phyloP scores from a whole-genome alignment of 2,797 vertebrate species.

The Sebastes iracundus region DNA sequence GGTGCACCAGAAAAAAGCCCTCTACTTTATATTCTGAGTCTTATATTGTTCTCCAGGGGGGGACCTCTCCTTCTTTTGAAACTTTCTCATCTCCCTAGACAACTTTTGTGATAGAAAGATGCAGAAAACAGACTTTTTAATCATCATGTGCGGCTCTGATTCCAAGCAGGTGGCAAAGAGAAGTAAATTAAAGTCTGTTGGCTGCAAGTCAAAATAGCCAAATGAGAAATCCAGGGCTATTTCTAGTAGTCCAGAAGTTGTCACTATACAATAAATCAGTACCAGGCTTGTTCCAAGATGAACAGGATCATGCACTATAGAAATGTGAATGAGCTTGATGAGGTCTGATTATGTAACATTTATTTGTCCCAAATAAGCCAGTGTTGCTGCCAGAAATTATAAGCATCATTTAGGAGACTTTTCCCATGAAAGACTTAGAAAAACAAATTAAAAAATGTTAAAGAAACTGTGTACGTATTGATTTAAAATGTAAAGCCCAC shows the following conservation, averaged over 20 bases:
- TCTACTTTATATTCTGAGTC: background rate
- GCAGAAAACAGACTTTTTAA: background rate
- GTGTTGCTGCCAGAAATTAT: background rate
- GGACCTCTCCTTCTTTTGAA: background rate
- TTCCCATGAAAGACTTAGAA: background rate
- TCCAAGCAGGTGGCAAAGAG: background rate
- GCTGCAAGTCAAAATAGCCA: background rate
- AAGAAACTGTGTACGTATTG: background rate
- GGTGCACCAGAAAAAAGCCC: background rate
- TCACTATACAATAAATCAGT: background rate
- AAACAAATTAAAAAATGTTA: background rate
- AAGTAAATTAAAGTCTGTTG: background rate
- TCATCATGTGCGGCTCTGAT: background rate
- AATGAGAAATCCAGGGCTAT: background rate
- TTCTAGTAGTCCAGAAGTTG: background rate
- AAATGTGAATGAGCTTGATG: background rate
- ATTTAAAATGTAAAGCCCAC: background rate
- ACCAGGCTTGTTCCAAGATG: background rate
- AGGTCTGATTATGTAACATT: background rate
- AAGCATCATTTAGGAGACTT: background rate
- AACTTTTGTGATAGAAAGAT: constrained; percentile 14
- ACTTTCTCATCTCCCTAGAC: background rate
- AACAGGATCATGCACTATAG: background rate
- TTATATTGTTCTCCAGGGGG: background rate
- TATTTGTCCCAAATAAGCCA: background rate